Conservation (phyloP, 2,797 vertebrate species). For the Spondyliosoma cantharus region DNA sequence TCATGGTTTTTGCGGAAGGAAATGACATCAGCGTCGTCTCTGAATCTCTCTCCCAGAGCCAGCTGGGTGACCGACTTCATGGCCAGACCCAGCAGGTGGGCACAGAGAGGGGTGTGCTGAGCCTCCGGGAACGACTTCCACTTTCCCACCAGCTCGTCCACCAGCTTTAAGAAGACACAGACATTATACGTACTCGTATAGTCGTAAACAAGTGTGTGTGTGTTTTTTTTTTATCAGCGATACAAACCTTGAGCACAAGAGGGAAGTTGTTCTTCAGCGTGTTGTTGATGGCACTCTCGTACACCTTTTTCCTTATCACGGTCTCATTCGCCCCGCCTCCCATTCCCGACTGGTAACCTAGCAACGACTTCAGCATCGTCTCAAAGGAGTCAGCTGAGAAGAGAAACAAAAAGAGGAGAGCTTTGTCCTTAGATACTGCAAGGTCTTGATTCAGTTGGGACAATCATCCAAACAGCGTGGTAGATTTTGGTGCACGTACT, state of each 20-base stretch:
- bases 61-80: conserved; percentile 94
- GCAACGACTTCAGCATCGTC: conserved; percentile 95
- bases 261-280: conserved; percentile 89
- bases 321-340: conserved; percentile 83
- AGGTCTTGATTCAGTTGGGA: not conserved
- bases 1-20: conserved; percentile 94
- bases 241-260: conserved; percentile 88
- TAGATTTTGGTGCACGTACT: conserved; percentile 80
- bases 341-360: conserved; percentile 90
- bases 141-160: conserved; percentile 92
- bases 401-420: not conserved
- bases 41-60: conserved; percentile 91
- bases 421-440: no score
- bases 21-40: conserved; percentile 89
- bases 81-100: conserved; percentile 93
- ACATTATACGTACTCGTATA: not conserved
- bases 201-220: rapidly evolving
- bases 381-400: conserved; percentile 94
- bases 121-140: conserved; percentile 90
- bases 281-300: conserved; percentile 88
- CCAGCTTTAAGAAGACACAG: conserved; percentile 82
- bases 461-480: not conserved
- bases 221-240: not conserved
- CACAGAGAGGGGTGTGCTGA: conserved; percentile 93
- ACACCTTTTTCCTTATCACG: conserved; percentile 89